These are phyloP conservation scores for Zaprionus obscuricornis DNA, from an alignment of 2,888 invertebrate genomes.

Conservation along the genomic window DNA sequence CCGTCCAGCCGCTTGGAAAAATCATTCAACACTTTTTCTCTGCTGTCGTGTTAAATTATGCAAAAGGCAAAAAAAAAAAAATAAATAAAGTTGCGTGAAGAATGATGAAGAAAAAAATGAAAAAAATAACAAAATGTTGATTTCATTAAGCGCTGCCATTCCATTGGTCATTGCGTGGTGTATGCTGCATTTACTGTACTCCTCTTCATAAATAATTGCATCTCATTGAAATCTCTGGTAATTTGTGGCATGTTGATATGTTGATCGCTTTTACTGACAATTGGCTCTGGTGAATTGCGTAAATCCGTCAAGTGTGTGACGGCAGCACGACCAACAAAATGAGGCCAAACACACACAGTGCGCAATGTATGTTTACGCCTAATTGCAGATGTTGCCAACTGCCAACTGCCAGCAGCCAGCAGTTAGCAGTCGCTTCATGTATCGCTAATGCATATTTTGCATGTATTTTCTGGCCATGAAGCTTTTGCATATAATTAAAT, in stretches of 20 bases:
- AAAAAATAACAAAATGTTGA: too few relatives aligned
- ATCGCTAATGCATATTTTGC: too few relatives aligned
- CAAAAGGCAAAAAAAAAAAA: slow-evolving; percentile 35
- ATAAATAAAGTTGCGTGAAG: neutral
- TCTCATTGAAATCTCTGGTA: slow-evolving; percentile 9
- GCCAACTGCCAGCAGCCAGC: too few relatives aligned
- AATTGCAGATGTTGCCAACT: slow-evolving; percentile 40
- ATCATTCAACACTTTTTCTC: slow-evolving; percentile 62
- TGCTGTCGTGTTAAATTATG: slow-evolving; percentile 64
- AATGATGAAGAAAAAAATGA: too few relatives aligned
- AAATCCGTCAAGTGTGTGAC: slow-evolving; percentile 35
- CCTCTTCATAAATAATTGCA: slow-evolving; percentile 38
- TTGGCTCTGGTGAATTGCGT: slow-evolving; percentile 56
- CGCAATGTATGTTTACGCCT: slow-evolving; percentile 39
- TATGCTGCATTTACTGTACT: slow-evolving; percentile 13
- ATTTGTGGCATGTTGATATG: slow-evolving; percentile 29
- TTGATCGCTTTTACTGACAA: slow-evolving; percentile 55
- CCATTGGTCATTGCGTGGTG: too few relatives aligned
- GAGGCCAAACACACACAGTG: too few relatives aligned
- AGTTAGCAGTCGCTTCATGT: too few relatives aligned
- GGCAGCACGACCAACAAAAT: slow-evolving; percentile 14
- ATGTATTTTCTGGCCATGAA: too few relatives aligned
- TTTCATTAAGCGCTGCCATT: too few relatives aligned
- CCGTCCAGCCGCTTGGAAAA: slow-evolving; percentile 57
- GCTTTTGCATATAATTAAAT: too few relatives aligned